Evolutionary conservation across 2,888 invertebrate genomes (phyloP).

Genomic region (Papilio protenor): DNA sequence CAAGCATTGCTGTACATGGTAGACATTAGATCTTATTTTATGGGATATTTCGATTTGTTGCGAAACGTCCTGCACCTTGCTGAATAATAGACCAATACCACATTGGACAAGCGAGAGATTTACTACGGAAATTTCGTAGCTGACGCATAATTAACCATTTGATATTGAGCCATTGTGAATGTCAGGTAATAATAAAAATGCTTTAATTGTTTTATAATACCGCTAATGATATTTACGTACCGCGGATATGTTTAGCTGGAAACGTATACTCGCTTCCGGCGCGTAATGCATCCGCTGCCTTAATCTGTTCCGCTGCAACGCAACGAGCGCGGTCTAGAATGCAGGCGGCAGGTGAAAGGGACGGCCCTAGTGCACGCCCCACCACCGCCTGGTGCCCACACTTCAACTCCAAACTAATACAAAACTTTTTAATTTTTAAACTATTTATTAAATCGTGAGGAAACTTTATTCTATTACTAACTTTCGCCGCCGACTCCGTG

Average conservation of each 20-base stretch:
- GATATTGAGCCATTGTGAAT: too few relatives aligned
- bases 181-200: too few relatives aligned
- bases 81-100: neutral
- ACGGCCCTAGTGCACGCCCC: conserved; percentile 57
- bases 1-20: neutral
- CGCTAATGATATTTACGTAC: neutral
- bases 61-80: conserved; percentile 2
- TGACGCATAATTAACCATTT: too few relatives aligned
- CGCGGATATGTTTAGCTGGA: neutral
- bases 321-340: conserved; percentile 48
- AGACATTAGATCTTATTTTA: neutral
- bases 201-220: too few relatives aligned
- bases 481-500: too few relatives aligned
- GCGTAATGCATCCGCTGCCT: conserved; percentile 12
- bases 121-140: neutral
- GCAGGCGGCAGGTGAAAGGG: conserved; percentile 68
- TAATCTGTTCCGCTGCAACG: conserved; percentile 30
- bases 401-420: conserved; percentile 45
- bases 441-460: neutral
- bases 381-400: conserved; percentile 48
- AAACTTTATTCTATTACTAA: too few relatives aligned
- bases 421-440: neutral
- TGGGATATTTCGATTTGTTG: neutral
- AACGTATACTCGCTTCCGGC: conserved; percentile 17
- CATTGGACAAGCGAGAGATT: neutral